Evolutionary conservation across 2,888 invertebrate genomes (phyloP), one percentile per base, ranked within the genome.

Genomic region (Mythimna ferrago): DNA sequence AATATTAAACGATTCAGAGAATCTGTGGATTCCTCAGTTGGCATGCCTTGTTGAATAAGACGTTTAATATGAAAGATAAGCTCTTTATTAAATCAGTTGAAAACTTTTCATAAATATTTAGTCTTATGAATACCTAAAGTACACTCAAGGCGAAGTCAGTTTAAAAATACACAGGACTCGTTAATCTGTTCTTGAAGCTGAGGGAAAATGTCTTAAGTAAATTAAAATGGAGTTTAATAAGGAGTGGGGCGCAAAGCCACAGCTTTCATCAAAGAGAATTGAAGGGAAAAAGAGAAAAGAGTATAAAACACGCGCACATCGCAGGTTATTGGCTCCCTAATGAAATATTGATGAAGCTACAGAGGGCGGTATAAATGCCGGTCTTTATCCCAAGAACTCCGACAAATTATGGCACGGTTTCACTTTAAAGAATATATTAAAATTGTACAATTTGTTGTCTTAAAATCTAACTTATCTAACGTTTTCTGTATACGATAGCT

Each of bases 291-390:
- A 66, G 60, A 76, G 66, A 65, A 66, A 66, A 76, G 69, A 76
- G 44, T 81, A 86, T 53, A 86, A 86, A 85, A 84, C 78, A 81
- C 62, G 78, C 73, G 76, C 81, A 68, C 73, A 68, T 78, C 82
- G 82, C 85, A 86, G 89, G 85, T 89, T 92, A 91, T 92, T 91
- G 91, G 88, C 85, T 87, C 74, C 82, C 87, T 87, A 88, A 92
- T 93, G 91, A 92, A 93, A 92, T 91, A 93, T 93, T 92, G 92
- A 93, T 93, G 92, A 92, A 90, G 89, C 84, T 82, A 76, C 80
- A 60, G 66, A 66, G 80, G 72, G 73, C 73, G 71, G 73, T 77
- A 83, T 81, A 84, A 73, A 81, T 72, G 69, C 66, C 64, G 53
- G 67, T 66, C 71, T 80, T 77, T 82, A 73, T 69, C 35, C 61